Percentiles rank a stretch among this genome's conserved stretches.
Evolutionary conservation across 2,888 invertebrate genomes (phyloP).

Genomic region (Ceramica pisi): DNA sequence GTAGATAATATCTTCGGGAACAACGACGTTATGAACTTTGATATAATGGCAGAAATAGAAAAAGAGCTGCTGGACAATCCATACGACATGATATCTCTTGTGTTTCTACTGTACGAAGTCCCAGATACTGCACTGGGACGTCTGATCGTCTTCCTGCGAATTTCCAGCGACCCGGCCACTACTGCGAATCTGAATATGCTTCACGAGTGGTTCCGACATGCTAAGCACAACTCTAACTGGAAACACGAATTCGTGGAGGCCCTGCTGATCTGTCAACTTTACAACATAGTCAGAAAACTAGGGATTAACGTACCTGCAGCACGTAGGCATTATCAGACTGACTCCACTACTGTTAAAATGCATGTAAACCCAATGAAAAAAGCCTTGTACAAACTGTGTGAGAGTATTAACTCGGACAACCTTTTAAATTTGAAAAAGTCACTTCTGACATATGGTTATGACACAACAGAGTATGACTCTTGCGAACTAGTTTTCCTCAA

Average conservation of each 20-base stretch:
- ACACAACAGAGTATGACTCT: conserved; percentile 77
- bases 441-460: conserved; percentile 77
- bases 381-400: conserved; percentile 83
- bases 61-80: conserved; percentile 78
- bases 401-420: conserved; percentile 77
- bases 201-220: conserved; percentile 82
- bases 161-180: conserved; percentile 75
- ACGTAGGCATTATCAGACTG: conserved; percentile 76
- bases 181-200: conserved; percentile 77
- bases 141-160: conserved; percentile 80
- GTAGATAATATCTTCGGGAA: conserved; percentile 68
- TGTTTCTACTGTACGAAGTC: conserved; percentile 84
- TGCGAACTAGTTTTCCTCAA: conserved; percentile 84
- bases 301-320: conserved; percentile 78
- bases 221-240: conserved; percentile 79
- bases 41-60: conserved; percentile 80
- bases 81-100: conserved; percentile 83
- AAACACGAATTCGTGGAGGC: conserved; percentile 86
- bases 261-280: conserved; percentile 81
- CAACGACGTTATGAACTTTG: conserved; percentile 75
- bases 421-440: conserved; percentile 79
- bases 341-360: conserved; percentile 71
- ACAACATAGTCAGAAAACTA: conserved; percentile 80
- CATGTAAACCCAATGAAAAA: conserved; percentile 83
- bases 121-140: conserved; percentile 85